phyloP scores from a whole-genome alignment of 1,140 invertebrate species.

The Ctenoplectra terminalis region DNA sequence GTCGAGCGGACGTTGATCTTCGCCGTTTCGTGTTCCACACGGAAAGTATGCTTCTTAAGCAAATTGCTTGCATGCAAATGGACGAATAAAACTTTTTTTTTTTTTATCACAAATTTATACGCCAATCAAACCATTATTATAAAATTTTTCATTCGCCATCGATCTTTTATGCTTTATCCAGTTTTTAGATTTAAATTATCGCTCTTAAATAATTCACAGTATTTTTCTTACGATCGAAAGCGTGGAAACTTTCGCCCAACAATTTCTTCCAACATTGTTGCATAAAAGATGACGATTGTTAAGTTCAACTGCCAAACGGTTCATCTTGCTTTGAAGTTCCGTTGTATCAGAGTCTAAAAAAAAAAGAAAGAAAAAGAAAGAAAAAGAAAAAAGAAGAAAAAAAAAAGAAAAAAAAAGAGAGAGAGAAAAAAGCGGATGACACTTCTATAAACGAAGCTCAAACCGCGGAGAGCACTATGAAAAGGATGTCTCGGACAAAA shows the following conservation, averaged over 20 bases:
- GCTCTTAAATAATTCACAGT: not conserved
- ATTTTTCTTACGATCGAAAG: not conserved
- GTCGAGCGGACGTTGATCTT: not conserved
- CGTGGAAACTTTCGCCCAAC: not conserved
- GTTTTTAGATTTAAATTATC: not conserved
- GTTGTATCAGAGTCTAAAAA: not conserved
- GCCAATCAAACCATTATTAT: no score
- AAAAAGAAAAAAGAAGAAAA: constrained; percentile 6
- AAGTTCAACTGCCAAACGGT: not conserved
- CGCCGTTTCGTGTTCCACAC: not conserved
- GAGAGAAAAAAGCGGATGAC: not conserved
- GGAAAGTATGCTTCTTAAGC: not conserved
- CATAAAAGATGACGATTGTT: not conserved
- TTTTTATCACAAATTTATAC: no score
- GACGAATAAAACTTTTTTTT: no score
- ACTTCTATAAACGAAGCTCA: not conserved
- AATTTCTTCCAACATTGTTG: not conserved
- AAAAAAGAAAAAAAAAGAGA: no score
- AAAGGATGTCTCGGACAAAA: constrained; percentile 36
- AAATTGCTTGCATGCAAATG: not conserved
- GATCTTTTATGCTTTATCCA: not conserved
- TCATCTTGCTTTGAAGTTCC: not conserved
- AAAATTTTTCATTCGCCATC: not conserved
- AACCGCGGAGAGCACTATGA: not conserved
- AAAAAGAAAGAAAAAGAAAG: not conserved